Evolutionary conservation across 2,113 vertebrate species (phyloP).

Genomic region (Verasper variegatus): DNA sequence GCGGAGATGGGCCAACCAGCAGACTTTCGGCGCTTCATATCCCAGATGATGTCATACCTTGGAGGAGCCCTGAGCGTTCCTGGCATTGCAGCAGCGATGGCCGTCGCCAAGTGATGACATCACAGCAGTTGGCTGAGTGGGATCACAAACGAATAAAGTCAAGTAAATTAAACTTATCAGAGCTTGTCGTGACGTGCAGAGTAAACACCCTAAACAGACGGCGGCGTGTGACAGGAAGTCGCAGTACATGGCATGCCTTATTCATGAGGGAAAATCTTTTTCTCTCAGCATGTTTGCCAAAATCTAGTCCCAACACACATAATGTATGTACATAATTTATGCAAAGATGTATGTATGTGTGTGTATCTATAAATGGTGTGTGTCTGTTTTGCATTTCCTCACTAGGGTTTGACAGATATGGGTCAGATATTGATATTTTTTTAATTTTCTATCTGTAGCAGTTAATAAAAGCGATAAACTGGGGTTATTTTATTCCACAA

Average conservation of each 20-base stretch:
- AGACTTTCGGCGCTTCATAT: background rate
- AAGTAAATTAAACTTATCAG: background rate
- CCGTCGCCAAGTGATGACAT: constrained; percentile 54
- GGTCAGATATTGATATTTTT: constrained; percentile 19
- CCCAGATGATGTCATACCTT: constrained; percentile 50
- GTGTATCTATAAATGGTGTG: constrained; percentile 24
- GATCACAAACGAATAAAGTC: background rate
- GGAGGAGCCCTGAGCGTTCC: constrained; percentile 20
- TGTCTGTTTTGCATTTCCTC: constrained; percentile 20
- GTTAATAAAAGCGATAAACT: constrained; percentile 21
- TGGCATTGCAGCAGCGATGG: background rate
- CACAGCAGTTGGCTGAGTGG: constrained; percentile 16
- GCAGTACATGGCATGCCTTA: constrained; percentile 62
- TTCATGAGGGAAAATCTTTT: constrained; percentile 7
- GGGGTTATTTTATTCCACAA: background rate
- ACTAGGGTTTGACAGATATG: constrained; percentile 40
- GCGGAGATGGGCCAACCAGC: constrained; percentile 12
- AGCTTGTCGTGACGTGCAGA: background rate
- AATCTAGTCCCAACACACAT: constrained; percentile 43
- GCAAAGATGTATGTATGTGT: constrained; percentile 35
- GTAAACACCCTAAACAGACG: background rate
- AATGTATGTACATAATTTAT: constrained; percentile 63
- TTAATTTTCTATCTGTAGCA: constrained; percentile 46
- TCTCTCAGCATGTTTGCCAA: constrained; percentile 40
- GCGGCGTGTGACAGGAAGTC: constrained; percentile 7